Base-by-base conservation (phyloP, 2,888 invertebrate species). In the Altica lythri region DNA sequence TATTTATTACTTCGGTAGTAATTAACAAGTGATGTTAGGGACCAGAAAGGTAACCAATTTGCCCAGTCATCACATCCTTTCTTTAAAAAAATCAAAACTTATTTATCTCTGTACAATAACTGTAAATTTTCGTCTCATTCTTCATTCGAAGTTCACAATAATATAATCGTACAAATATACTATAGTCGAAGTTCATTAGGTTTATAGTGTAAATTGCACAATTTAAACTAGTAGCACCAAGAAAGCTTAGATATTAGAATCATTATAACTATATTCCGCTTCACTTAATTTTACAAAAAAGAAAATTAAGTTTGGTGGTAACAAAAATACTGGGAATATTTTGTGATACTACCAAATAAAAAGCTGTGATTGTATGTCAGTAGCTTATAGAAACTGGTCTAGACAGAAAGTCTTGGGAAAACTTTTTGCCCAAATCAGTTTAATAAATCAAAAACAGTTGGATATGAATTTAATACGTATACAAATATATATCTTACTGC, bases 301-400 rank as follows among this genome's bases (percentile, higher is more conserved):
- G n/a, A n/a, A n/a, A 70, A 69, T 69, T 72, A 69, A 66, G 70
- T 74, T 75, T 75, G 75, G 75, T 75, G 74, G 75, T 74, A 75
- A 72, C 74, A 72, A 73, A 75, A 75, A 75, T 75, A 75, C 74
- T 75, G 74, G 75, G 75, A 75, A 74, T 73, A 75, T 75, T 75
- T 76, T 75, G 74, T 75, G 75, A 76, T 75, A 75, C 76, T 75
- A 75, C 75, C 76, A 76, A 70, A 68, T 60, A 34, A 53, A n/a
- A 67, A 69, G 68, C 74, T 74, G 75, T 75, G 73, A 73, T 75
- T 73, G 71, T 72, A 71, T 73, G 72, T 73, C 67, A 58, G 64
- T 69, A 70, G 69, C 66, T 67, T 67, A 53, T 59, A 57, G 45
- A 37, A 58, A 68, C 66, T 69, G 67, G 57, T 48, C 42, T 63